These are phyloP conservation scores for Betta splendens DNA, from an alignment of 2,797 vertebrate genomes.

Conservation along the genomic window DNA sequence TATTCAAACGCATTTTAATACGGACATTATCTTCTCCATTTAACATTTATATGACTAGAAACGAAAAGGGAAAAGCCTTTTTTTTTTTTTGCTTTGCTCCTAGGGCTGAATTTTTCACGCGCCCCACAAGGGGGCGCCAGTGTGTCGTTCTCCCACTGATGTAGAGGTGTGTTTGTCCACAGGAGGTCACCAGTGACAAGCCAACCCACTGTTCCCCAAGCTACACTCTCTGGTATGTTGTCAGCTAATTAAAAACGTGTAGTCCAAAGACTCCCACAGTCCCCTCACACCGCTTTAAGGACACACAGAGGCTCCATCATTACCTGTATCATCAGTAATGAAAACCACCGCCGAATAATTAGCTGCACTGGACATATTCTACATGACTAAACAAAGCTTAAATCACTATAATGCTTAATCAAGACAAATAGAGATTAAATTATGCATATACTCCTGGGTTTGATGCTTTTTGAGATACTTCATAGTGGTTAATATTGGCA, in stretches of 20 bases:
- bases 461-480: too few species aligned
- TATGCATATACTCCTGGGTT: too few species aligned
- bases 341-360: conserved; percentile 18
- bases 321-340: conserved; percentile 29
- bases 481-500: too few species aligned
- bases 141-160: conserved; percentile 45
- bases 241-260: conserved; percentile 67
- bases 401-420: neutral
- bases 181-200: conserved; percentile 91
- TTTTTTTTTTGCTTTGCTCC: conserved; percentile 29
- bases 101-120: conserved; percentile 21
- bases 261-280: conserved; percentile 39
- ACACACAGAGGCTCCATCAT: conserved; percentile 30
- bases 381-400: neutral
- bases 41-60: conserved; percentile 27
- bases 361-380: conserved; percentile 6
- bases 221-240: conserved; percentile 91
- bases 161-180: conserved; percentile 76
- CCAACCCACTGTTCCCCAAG: conserved; percentile 91
- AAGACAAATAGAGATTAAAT: too few species aligned
- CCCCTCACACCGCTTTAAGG: conserved; percentile 38
- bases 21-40: neutral
- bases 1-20: conserved; percentile 16
- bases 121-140: conserved; percentile 70
- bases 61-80: too few species aligned